Evolutionary conservation across 2,113 vertebrate genomes (phyloP), one percentile per base, ranked within the genome.

Genomic region (Sebastes fasciatus): DNA sequence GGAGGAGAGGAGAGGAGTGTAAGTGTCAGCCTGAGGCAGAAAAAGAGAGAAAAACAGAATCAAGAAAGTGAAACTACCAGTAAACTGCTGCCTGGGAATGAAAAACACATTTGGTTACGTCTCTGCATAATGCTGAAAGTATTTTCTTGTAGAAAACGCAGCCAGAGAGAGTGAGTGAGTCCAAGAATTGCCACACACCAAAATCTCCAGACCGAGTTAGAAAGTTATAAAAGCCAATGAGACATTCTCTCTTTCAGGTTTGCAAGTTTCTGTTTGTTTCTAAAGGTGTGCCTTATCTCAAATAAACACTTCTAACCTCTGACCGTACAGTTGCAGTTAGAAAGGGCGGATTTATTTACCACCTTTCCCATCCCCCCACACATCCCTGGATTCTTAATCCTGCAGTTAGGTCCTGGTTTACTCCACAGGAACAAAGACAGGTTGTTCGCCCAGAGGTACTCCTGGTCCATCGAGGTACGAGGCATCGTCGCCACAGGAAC

Each of bases 391-490:
- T n/a, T 55, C 63, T 63, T 52, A 55, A 74, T 54, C 55, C 61
- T 43, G 55, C 46, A 23, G 42, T 23, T 6, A 17, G 65, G 23
- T 40, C 11, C 52, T 21, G 45, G 52, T 73, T 46, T 52, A 14
- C 48, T 45, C 5, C 43, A 17, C 74, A 73, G 43, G 13, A 60
- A 86, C 74, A 79, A 79, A 86, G 84, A 23, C 62, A 13, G 34
- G 42, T 34, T 86, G 74, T 82, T 82, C 60, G 2, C 69, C 12
- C 63, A n/a, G 74, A 60, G 60, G 77, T 46, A 34, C 43, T 72
- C 23, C n/a, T 55, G 40, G 51, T 48, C 65, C 40, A 45, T 48
- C 43, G 1, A 51, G 64, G 46, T 60, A 43, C 12, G 26, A 49
- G 42, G 8, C 17, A 1, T 13, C 40, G 1, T 58, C 69, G 40